These are phyloP conservation scores for Falco naumanni DNA, from an alignment of 2,797 vertebrate species.

Conservation along the genomic window DNA sequence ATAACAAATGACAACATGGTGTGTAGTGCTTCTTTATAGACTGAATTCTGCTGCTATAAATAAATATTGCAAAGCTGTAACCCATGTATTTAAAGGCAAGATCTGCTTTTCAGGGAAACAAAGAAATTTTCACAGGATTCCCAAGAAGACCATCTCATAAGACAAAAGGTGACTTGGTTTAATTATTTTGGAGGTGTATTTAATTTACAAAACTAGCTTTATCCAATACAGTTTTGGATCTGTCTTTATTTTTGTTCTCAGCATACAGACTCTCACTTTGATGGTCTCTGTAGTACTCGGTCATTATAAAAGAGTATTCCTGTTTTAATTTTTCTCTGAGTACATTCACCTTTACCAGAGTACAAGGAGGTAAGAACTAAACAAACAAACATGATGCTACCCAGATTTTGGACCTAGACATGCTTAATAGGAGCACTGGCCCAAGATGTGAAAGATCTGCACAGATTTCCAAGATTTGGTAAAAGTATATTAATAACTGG, in stretches of 20 bases:
- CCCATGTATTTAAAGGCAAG: not conserved
- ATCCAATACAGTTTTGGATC: not conserved
- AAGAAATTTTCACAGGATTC: not conserved
- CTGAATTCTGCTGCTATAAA: not conserved
- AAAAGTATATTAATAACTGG: not conserved
- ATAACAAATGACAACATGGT: not conserved
- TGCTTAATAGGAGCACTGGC: not conserved
- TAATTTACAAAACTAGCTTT: not conserved
- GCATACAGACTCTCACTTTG: not conserved
- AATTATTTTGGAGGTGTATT: not conserved
- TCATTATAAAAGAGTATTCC: not conserved
- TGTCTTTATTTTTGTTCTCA: not conserved
- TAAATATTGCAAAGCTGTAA: not conserved
- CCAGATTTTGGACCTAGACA: not conserved
- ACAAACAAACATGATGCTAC: not conserved
- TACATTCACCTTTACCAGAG: not conserved
- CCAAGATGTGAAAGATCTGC: not conserved
- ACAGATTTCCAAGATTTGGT: not conserved
- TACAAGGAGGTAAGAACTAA: not conserved
- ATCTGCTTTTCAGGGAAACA: not conserved
- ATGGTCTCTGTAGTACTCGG: not conserved
- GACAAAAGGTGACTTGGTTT: not conserved
- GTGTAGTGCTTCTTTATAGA: conserved; percentile 5
- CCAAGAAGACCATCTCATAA: not conserved
- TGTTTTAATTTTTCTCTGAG: not conserved